Conservation (phyloP, 1,140 invertebrate genomes). For the Drosophila guanche region DNA sequence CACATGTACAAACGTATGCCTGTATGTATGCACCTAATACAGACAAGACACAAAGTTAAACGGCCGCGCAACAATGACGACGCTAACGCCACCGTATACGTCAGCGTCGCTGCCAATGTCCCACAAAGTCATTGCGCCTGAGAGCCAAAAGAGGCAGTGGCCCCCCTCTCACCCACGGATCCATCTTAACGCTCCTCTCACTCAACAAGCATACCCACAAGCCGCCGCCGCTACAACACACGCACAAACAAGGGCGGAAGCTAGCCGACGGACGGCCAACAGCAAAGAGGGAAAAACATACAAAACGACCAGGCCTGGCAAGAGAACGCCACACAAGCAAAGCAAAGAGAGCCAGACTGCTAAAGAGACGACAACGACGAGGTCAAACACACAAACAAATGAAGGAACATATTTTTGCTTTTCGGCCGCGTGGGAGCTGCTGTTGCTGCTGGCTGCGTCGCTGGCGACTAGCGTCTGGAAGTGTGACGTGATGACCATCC, state of each 20-base stretch:
- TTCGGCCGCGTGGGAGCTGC: conserved; percentile 29
- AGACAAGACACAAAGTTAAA: conserved; percentile 60
- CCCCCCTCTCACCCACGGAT: too few relatives aligned
- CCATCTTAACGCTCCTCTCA: conserved; percentile 14
- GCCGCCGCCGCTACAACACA: conserved; percentile 1
- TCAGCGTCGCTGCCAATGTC: conserved; percentile 53
- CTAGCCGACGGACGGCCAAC: conserved; percentile 18
- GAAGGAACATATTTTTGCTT: conserved; percentile 30
- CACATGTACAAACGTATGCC: conserved; percentile 4
- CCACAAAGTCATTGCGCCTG: conserved; percentile 65
- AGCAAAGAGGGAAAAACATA: conserved; percentile 37
- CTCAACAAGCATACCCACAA: not conserved
- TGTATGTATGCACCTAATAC: too few relatives aligned
- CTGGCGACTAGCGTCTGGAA: too few relatives aligned
- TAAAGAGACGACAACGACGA: conserved; percentile 57
- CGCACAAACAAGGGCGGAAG: conserved; percentile 69
- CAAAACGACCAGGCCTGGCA: too few relatives aligned
- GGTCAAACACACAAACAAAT: conserved; percentile 68
- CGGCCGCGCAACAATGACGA: conserved; percentile 77
- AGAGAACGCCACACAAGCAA: conserved; percentile 19
- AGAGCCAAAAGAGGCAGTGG: conserved; percentile 26
- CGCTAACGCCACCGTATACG: conserved; percentile 30
- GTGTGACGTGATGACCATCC: too few relatives aligned
- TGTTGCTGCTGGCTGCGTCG: too few relatives aligned
- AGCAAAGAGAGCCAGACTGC: conserved; percentile 11